Conservation (phyloP, 2,113 vertebrate species). For the Arothron firmamentum region DNA sequence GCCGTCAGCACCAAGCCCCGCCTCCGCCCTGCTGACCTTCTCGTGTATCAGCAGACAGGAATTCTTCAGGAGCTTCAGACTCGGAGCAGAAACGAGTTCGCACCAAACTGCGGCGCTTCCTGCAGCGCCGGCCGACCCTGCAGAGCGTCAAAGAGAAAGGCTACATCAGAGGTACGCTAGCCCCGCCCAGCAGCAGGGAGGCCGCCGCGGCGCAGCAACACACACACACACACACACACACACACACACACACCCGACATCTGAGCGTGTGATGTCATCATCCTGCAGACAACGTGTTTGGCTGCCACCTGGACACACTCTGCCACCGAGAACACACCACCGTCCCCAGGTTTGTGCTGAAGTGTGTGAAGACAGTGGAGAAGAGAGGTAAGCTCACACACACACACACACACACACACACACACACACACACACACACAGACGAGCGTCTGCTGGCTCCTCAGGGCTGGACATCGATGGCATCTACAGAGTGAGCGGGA, state of each 20-base stretch:
- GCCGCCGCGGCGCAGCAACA: too few species aligned
- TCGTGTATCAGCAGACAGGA: conserved; percentile 19
- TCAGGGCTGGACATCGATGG: conserved; percentile 87
- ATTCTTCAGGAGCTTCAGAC: conserved; percentile 43
- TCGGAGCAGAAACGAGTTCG: conserved; percentile 79
- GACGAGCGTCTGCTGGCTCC: neutral
- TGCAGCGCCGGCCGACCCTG: conserved; percentile 84
- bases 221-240: too few species aligned
- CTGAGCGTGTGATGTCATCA: neutral
- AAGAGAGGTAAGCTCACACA: conserved; percentile 77
- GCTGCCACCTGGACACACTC: conserved; percentile 82
- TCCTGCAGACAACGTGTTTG: conserved; percentile 87
- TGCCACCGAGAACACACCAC: conserved; percentile 81
- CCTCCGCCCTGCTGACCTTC: neutral
- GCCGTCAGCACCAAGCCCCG: neutral
- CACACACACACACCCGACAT: too few species aligned
- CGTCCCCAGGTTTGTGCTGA: conserved; percentile 82
- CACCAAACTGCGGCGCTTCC: conserved; percentile 83
- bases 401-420: conserved; percentile 4
- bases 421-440: neutral
- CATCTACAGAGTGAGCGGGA: conserved; percentile 91
- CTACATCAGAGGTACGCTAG: conserved; percentile 84
- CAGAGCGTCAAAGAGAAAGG: conserved; percentile 88
- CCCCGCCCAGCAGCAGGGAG: too few species aligned
- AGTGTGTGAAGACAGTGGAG: conserved; percentile 84